phyloP scores from a whole-genome alignment of 1,140 invertebrate species.

The Drosophila ohnishii region DNA sequence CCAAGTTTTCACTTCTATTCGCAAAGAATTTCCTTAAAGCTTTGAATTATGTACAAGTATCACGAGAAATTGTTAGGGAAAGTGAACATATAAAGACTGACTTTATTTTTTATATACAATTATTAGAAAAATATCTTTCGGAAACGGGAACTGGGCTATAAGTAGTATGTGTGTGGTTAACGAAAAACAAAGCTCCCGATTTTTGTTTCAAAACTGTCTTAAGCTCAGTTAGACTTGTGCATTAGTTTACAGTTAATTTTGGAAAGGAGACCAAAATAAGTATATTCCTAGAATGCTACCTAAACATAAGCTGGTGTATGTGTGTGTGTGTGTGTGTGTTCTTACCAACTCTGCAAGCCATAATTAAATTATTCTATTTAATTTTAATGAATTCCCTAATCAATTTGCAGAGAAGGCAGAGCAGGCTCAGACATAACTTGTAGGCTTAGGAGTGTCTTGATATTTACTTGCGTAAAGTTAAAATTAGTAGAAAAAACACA shows the following conservation, averaged over 20 bases:
- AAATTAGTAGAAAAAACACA: conserved; percentile 7
- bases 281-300: conserved; percentile 2
- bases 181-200: conserved; percentile 7
- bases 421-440: neutral
- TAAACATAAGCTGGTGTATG: neutral
- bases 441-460: conserved; percentile 3
- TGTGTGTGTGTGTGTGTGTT: neutral
- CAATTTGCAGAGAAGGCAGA: conserved; percentile 3
- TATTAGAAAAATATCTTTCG: conserved; percentile 1
- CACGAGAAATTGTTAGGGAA: neutral
- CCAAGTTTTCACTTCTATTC: neutral
- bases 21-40: too few relatives aligned
- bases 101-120: conserved; percentile 9
- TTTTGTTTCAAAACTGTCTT: neutral
- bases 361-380: too few relatives aligned
- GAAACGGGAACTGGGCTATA: conserved; percentile 11
- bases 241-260: conserved; percentile 1
- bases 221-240: neutral
- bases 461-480: conserved; percentile 4
- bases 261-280: neutral
- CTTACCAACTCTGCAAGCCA: conserved; percentile 5
- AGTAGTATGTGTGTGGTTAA: neutral
- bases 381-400: neutral
- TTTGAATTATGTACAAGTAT: conserved; percentile 1
- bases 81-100: neutral